Base-by-base conservation (phyloP, 2,888 invertebrate species). In the Xestia sexstrigata region DNA sequence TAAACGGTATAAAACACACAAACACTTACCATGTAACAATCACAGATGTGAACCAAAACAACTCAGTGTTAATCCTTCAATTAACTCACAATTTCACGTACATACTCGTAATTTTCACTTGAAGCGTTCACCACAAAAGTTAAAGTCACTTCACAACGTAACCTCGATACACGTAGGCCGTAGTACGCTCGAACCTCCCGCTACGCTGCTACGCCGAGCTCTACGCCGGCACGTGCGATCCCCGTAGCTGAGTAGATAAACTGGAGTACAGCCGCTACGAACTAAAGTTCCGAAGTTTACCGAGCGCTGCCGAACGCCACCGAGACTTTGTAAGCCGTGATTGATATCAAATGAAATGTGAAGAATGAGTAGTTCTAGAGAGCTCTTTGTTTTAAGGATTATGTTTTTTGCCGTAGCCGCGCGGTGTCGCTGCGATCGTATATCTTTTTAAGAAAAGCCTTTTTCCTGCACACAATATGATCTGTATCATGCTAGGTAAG, bases 331-430 rank as follows among this genome's bases (percentile, higher is more conserved):
- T 95, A 94, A 94, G 94, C 94, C 90, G 95, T 96, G 96, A 96
- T 96, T 96, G 96, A 96, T 96, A 96, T 95, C 94, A 96, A 96
- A 96, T 96, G 96, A 96, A 96, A 96, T 96, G 95, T 95, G 94
- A 95, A 94, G 93, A 96, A 96, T 95, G 95, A 95, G 93, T 95
- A 96, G 95, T 95, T 95, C 91, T 90, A 90, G 91, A 91, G 92
- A 92, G 93, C 93, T 93, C 95, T 96, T 96, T 96, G 96, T 96
- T 95, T 95, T 92, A 93, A 94, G 94, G 94, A 95, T 95, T 94
- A 93, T 91, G 89, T 93, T 94, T 94, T 94, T 93, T 91, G 88
- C 87, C 86, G 81, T 80, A 81, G 82, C 83, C 86, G 73, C 17
- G 67, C 15, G 62, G 79, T 84, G 87, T 86, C 83, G 83, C 86